Base-by-base conservation (phyloP, 2,797 vertebrate species). In the Phrynocephalus guinanensis region DNA sequence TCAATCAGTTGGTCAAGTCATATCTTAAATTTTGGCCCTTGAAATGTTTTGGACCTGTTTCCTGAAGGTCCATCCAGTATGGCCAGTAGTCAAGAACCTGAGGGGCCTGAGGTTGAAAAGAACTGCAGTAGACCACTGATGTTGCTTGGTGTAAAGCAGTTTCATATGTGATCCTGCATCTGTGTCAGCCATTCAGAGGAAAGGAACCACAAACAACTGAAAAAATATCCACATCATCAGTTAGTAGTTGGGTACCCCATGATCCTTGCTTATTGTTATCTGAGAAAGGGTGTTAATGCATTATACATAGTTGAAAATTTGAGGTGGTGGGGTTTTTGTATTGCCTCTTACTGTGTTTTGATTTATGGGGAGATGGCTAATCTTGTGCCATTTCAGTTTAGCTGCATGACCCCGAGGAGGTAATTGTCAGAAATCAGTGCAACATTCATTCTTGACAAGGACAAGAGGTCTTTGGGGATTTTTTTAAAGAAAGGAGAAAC, bases 371-470 rank as follows among this genome's bases (percentile, higher is more conserved):
- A 71, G 63, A n/a, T 3, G 33, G 6, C 30, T 73, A 10, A 50
- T 82, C 50, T 15, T 6, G 4, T 5, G 44, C 24, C 73, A 66
- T 52, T 85, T 84, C 30, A 75, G 6, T 6, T 33, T 44, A 80
- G 30, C 60, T 28, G 50, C 10, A 30, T 48, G 67, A 84, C 22
- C 16, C 5, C 10, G 33, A 11, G 79, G 10, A 24, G 71, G 70
- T 26, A 0, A 6, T 2, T 89, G 50, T 87, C 90, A 89, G 91
- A 92, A 92, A 91, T 91, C 87, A 85, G 89, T 92, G 94, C 91
- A 91, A 86, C 72, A 87, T 89, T 87, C 87, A 90, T 83, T 79
- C 83, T 82, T 24, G 85, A 78, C 93, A 92, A 93, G 92, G 92
- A 70, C 91, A 83, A 91, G 89, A 67, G 80, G 90, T 86, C 89